A percentile compares a stretch with the other conserved stretches of the same genome.
Evolutionary conservation across 2,797 vertebrate species (phyloP).

Genomic region (Pantherophis alleghaniensis): DNA sequence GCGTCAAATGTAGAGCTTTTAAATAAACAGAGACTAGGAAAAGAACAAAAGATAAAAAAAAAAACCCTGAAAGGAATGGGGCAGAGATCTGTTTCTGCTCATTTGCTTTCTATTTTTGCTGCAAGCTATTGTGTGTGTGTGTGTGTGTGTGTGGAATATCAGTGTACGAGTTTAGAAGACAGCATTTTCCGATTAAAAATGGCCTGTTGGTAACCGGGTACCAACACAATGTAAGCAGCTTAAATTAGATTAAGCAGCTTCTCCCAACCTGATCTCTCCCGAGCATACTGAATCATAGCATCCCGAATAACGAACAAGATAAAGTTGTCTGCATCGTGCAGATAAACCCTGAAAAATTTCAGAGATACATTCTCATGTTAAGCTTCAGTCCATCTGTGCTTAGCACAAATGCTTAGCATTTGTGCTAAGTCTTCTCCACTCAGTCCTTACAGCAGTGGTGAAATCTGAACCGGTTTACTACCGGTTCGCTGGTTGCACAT

Average conservation of each 20-base stretch:
- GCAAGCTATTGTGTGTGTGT: neutral
- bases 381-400: neutral
- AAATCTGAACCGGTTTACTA: too few relatives aligned
- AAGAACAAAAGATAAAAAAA: neutral
- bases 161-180: neutral
- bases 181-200: neutral
- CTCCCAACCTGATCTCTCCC: neutral
- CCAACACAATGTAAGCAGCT: neutral
- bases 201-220: neutral
- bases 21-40: neutral
- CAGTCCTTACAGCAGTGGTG: neutral
- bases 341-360: neutral
- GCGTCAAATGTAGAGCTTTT: constrained; percentile 21
- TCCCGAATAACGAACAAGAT: neutral
- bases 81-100: neutral
- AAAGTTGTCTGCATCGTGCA: neutral
- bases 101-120: accelerated
- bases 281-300: neutral
- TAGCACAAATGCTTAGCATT: neutral
- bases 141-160: neutral
- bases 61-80: neutral
- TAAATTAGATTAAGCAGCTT: neutral
- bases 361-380: neutral
- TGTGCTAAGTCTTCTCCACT: neutral
- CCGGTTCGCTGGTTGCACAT: too few relatives aligned